Percentiles rank a stretch among this genome's conserved stretches.
Conservation (phyloP, 2,888 invertebrate genomes). For the Lepidonotus clava region DNA sequence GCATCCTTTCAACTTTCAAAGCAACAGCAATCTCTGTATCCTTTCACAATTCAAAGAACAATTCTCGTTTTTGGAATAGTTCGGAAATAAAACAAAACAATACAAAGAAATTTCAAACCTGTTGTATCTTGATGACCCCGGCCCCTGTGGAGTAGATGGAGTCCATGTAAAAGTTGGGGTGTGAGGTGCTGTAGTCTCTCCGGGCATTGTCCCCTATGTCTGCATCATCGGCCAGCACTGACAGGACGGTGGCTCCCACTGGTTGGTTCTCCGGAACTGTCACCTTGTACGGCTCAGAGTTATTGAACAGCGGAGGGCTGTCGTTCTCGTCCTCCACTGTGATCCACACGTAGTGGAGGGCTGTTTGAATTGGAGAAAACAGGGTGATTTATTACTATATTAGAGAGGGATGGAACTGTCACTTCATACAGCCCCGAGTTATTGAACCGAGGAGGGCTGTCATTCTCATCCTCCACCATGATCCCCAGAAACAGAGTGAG, state of each 20-base stretch:
- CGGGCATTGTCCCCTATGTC: constrained; percentile 62
- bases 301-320: constrained; percentile 69
- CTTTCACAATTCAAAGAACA: too few relatives aligned
- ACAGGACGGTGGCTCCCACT: constrained; percentile 57
- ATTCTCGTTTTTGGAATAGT: too few relatives aligned
- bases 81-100: not conserved
- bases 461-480: too few relatives aligned
- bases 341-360: constrained; percentile 50
- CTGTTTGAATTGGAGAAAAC: too few relatives aligned
- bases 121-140: constrained; percentile 61
- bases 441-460: too few relatives aligned
- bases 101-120: constrained; percentile 54
- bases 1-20: too few relatives aligned
- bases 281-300: constrained; percentile 33
- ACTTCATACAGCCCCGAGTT: too few relatives aligned
- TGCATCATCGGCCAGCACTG: constrained; percentile 58
- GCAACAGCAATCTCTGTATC: too few relatives aligned
- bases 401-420: too few relatives aligned
- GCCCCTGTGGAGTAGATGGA: constrained; percentile 53
- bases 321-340: constrained; percentile 62
- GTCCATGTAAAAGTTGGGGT: constrained; percentile 59
- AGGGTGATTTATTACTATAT: too few relatives aligned
- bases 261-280: constrained; percentile 60
- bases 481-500: too few relatives aligned
- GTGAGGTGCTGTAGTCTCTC: constrained; percentile 53